These are phyloP conservation scores for Ophiothrix spiculata DNA, from an alignment of 35 echinoderm and acorn worm species.

Conservation along the genomic window DNA sequence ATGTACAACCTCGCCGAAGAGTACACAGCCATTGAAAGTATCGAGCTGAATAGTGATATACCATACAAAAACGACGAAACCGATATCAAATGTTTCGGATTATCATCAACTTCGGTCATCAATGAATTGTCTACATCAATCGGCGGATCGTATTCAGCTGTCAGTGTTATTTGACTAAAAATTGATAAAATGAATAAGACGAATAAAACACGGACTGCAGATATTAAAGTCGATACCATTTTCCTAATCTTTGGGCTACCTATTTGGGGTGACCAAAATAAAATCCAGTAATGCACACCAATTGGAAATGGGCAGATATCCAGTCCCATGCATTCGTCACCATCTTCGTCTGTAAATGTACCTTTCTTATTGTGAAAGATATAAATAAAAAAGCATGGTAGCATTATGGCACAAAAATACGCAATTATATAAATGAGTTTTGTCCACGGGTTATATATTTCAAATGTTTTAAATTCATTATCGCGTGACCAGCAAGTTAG, in stretches of 20 bases:
- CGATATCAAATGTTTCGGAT: not conserved
- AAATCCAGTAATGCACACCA: not conserved
- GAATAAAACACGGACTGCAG: not conserved
- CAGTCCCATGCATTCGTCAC: not conserved
- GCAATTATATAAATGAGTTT: not conserved
- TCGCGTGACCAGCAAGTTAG: not conserved
- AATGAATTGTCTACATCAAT: not conserved
- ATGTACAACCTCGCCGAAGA: not conserved
- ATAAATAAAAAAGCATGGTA: not conserved
- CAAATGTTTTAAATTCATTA: not conserved
- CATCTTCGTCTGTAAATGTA: not conserved
- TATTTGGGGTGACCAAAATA: not conserved
- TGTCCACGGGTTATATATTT: not conserved
- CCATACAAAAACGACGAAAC: not conserved
- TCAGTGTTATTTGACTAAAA: not conserved
- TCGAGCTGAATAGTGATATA: not conserved
- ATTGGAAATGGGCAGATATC: not conserved
- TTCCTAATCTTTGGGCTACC: not conserved
- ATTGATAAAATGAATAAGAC: not conserved
- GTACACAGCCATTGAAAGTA: not conserved
- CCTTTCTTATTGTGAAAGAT: not conserved
- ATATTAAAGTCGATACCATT: too few species aligned
- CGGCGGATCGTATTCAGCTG: not conserved
- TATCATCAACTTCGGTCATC: too few species aligned
- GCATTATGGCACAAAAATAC: not conserved